A percentile compares a stretch with the other conserved stretches of the same genome.
These are phyloP conservation scores for Macrosiphum euphorbiae DNA, from an alignment of 2,888 invertebrate species.

Conservation along the genomic window DNA sequence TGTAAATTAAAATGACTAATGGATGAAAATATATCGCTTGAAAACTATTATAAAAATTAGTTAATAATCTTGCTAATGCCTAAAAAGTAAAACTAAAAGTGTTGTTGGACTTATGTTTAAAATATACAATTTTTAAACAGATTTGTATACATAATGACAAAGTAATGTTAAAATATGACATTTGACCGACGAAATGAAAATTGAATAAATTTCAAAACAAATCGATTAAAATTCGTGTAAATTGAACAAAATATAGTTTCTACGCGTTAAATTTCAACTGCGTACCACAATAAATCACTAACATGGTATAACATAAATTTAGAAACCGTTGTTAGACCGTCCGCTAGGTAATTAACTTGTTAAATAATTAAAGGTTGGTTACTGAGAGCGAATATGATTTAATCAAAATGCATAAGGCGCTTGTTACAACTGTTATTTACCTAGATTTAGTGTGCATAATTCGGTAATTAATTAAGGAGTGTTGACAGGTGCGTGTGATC, in stretches of 20 bases:
- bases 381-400: conserved; percentile 15
- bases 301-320: conserved; percentile 8
- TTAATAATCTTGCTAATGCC: background rate
- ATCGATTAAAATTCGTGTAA: background rate
- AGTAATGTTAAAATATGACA: background rate
- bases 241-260: background rate
- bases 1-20: background rate
- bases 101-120: background rate
- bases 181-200: too few species aligned
- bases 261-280: background rate
- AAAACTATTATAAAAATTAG: background rate
- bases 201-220: background rate
- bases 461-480: conserved; percentile 23
- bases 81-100: background rate
- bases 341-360: conserved; percentile 24
- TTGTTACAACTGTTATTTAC: conserved; percentile 24
- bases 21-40: background rate
- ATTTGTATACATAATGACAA: background rate
- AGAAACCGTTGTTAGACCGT: background rate
- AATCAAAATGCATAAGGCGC: conserved; percentile 38
- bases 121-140: background rate
- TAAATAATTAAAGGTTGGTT: conserved; percentile 39
- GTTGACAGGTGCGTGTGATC: conserved; percentile 39
- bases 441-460: conserved; percentile 30
- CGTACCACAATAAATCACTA: conserved; percentile 12